Evolutionary conservation across 2,113 vertebrate species (phyloP).

Genomic region (Dolichallabes microphthalmus): DNA sequence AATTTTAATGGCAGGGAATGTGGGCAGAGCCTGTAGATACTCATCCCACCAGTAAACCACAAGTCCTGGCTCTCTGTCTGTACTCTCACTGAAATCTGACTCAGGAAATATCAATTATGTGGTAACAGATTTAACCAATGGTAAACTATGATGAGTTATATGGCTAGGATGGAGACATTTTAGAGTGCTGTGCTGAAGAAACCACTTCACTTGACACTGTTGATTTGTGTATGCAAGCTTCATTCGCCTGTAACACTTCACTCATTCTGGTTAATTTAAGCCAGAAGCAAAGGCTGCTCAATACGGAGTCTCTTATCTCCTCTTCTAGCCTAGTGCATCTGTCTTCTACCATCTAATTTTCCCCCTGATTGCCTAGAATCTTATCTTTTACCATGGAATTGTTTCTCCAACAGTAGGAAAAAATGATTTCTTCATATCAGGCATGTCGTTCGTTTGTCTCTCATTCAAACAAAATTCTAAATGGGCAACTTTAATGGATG

Average conservation of each 20-base stretch:
- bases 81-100: conserved; percentile 28
- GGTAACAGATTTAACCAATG: conserved; percentile 17
- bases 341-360: conserved; percentile 28
- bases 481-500: neutral
- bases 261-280: conserved; percentile 32
- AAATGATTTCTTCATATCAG: conserved; percentile 22
- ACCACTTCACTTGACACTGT: conserved; percentile 20
- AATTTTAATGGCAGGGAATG: conserved; percentile 65
- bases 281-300: conserved; percentile 14
- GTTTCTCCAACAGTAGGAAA: neutral
- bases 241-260: conserved; percentile 23
- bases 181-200: neutral
- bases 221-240: conserved; percentile 25
- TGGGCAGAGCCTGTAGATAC: conserved; percentile 29
- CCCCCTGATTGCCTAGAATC: conserved; percentile 14
- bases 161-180: neutral
- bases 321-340: conserved; percentile 30
- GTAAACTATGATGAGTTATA: conserved; percentile 28
- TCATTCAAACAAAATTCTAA: neutral
- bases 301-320: conserved; percentile 16
- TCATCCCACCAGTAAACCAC: conserved; percentile 19
- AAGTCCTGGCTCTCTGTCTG: conserved; percentile 21
- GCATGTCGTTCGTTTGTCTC: conserved; percentile 18
- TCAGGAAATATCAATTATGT: conserved; percentile 31
- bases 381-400: conserved; percentile 8